phyloP scores from a whole-genome alignment of 2,113 vertebrate species.

The Chaetodon trifascialis region DNA sequence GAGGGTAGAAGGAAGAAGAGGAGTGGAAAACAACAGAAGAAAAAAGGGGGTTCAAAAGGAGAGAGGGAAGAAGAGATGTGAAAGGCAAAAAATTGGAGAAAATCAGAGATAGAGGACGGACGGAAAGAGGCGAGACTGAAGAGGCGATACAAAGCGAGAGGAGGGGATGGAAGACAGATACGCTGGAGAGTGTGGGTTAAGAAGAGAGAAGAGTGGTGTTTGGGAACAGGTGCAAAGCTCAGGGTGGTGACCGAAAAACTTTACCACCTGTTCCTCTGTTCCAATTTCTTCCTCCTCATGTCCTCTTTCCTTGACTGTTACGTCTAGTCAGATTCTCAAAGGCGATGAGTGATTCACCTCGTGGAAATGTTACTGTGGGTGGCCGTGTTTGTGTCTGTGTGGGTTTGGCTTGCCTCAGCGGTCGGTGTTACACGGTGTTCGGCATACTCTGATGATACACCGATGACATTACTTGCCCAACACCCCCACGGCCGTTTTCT shows the following conservation, averaged over 20 bases:
- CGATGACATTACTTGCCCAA: too few relatives aligned
- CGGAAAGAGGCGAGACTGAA: background rate
- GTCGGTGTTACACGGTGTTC: too few relatives aligned
- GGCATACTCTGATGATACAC: too few relatives aligned
- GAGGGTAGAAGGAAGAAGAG: background rate
- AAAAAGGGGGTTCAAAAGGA: background rate
- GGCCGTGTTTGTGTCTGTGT: too few relatives aligned
- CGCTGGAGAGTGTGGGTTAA: background rate
- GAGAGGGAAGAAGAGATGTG: background rate
- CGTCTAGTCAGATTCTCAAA: background rate
- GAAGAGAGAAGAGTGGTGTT: background rate
- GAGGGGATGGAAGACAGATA: background rate
- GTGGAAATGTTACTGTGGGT: background rate
- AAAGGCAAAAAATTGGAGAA: background rate
- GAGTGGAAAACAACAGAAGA: conserved; percentile 4
- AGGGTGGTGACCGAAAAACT: conserved; percentile 12
- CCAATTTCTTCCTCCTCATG: background rate
- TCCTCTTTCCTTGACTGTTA: conserved; percentile 3
- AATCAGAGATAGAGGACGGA: background rate
- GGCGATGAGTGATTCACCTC: background rate
- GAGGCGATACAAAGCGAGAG: background rate
- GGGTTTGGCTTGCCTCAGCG: too few relatives aligned
- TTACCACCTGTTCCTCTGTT: conserved; percentile 9
- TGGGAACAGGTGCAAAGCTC: conserved; percentile 50
- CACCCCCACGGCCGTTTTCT: too few relatives aligned